A percentile compares a stretch with the other conserved stretches of the same genome.
phyloP scores from a whole-genome alignment of 2,888 invertebrate genomes.

The Erannis defoliaria region DNA sequence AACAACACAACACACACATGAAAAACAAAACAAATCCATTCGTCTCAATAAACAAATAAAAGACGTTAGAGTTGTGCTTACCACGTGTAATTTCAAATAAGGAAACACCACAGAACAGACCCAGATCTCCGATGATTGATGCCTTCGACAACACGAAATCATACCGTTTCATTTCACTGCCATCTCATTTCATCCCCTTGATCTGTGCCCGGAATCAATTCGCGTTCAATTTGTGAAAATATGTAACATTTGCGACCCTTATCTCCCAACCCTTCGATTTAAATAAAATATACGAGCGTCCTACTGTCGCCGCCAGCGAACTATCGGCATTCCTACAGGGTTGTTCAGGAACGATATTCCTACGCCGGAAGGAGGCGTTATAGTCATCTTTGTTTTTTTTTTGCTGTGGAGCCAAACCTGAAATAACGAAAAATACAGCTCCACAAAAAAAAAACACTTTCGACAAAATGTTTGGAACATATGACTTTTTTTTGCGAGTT shows the following conservation, averaged over 20 bases:
- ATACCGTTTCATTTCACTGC: conserved; percentile 22
- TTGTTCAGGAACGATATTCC: no score
- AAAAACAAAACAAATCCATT: background rate
- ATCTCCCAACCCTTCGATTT: conserved; percentile 33
- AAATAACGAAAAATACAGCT: no score
- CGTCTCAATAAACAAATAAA: conserved; percentile 10
- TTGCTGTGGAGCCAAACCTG: no score
- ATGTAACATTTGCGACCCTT: conserved; percentile 38
- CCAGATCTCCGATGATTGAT: conserved; percentile 11
- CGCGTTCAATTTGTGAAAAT: conserved; percentile 38
- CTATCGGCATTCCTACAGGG: conserved; percentile 28
- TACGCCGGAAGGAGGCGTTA: no score
- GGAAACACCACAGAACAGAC: background rate
- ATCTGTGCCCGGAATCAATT: conserved; percentile 36
- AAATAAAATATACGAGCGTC: conserved; percentile 19
- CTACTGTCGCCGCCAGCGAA: conserved; percentile 23
- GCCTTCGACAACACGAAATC: conserved; percentile 21
- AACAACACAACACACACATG: no score
- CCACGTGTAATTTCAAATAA: background rate
- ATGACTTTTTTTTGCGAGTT: no score
- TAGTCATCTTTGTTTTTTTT: no score
- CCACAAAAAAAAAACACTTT: no score
- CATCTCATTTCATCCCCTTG: conserved; percentile 34
- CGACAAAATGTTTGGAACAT: no score
- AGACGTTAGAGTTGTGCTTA: background rate